Evolutionary conservation across 1,140 invertebrate genomes (phyloP), one percentile per base, ranked within the genome.

Genomic region (Dinothrombium tinctorium): DNA sequence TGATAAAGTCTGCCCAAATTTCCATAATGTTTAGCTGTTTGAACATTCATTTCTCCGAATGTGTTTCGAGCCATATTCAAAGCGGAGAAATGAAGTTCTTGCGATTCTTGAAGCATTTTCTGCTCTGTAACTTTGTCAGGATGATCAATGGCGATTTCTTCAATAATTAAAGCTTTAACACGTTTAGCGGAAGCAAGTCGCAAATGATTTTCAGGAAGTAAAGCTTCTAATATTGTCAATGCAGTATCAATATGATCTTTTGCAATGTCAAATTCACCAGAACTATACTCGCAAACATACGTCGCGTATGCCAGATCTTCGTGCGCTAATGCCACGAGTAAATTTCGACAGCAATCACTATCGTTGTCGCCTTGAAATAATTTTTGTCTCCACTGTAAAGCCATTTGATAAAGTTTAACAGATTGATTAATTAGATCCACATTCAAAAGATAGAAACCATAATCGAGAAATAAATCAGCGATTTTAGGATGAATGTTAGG

Each of bases 21-120:
- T 2, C 83, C 83, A 59, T 87, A 90, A 57, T 89, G 81, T 55
- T 89, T 90, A 3, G 83, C 82, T 4, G 82, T 89, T 61, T 87
- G 81, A 8, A 90, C 78, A 59, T 89, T 89, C 54, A 72, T 71
- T 59, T 87, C 80, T 4, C 83, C 84, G 56, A 89, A 86, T 1
- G 74, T 71, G 51, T 71, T 66, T 54, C 70, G 68, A 2, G 78
- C 71, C 41, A 86, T 59, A 22, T 68, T 59, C 17, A 89, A 61
- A 8, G 82, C 80, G 37, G 72, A 71, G 37, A 74, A 66, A 60
- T 90, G 83, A 14, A 87, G 60, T 33, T 66, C 63, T 55, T 87
- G 77, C 0, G 82, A 77, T 58, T 82, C 72, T 17, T 54, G 37
- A 14, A 49, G 40, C 1, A 56, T 45, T 21, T 46, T 46, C 5